These are phyloP conservation scores for Rhinoraja longicauda DNA, from an alignment of 2,797 vertebrate species.

Conservation along the genomic window DNA sequence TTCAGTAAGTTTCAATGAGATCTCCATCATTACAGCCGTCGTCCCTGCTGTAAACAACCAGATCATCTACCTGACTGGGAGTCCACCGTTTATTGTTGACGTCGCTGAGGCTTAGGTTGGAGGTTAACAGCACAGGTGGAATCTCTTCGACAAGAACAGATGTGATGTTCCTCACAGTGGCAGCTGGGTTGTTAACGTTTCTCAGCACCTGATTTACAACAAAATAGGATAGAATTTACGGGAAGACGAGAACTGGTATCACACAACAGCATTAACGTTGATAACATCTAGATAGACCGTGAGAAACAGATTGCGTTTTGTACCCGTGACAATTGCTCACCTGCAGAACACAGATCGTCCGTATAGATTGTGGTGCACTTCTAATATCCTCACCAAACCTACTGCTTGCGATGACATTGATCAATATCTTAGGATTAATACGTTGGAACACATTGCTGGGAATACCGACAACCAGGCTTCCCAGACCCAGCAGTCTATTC, in stretches of 20 bases:
- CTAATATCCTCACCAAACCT: constrained; percentile 37
- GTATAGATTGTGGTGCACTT: constrained; percentile 16
- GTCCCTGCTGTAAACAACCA: not conserved
- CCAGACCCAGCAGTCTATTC: constrained; percentile 32
- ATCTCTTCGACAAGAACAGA: constrained; percentile 12
- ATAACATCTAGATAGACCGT: not conserved
- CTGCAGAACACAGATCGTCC: constrained; percentile 39
- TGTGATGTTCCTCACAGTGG: not conserved
- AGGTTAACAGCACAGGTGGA: not conserved
- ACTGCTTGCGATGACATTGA: not conserved
- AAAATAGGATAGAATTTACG: not conserved
- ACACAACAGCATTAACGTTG: not conserved
- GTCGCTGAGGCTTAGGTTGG: not conserved
- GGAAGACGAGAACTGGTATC: no score
- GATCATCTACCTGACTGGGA: constrained; percentile 15
- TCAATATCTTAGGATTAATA: not conserved
- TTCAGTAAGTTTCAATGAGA: no score
- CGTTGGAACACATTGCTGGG: not conserved
- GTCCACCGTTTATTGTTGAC: constrained; percentile 15
- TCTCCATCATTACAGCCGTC: not conserved
- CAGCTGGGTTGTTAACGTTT: not conserved
- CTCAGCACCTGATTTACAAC: not conserved
- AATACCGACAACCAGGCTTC: constrained; percentile 40
- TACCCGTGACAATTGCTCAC: constrained; percentile 28
- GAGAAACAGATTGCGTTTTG: not conserved